A percentile compares a stretch with the other conserved stretches of the same genome.
These are phyloP conservation scores for Drosophila sechellia DNA, from an alignment of 1,140 invertebrate species.

Conservation along the genomic window DNA sequence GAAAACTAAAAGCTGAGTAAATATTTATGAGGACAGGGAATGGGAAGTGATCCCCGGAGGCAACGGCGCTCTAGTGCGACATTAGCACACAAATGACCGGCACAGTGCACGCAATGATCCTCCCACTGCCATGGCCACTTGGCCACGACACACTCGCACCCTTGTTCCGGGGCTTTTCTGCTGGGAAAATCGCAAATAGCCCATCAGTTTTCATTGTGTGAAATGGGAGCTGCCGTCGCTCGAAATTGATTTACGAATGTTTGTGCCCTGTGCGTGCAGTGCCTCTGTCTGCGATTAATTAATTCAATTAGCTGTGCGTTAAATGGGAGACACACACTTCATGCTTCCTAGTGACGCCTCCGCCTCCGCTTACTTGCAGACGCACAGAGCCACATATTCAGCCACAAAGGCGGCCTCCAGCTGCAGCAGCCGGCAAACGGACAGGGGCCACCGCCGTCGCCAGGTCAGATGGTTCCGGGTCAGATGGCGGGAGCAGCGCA, in stretches of 20 bases:
- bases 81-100: constrained; percentile 73
- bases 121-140: constrained; percentile 14
- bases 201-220: constrained; percentile 77
- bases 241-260: constrained; percentile 82
- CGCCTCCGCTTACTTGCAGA: constrained; percentile 51
- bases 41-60: neutral
- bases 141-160: neutral
- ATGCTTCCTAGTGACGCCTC: constrained; percentile 58
- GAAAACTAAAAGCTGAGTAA: constrained; percentile 30
- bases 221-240: constrained; percentile 56
- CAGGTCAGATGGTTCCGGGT: constrained; percentile 16
- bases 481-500: constrained; percentile 9
- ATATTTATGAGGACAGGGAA: constrained; percentile 57
- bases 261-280: constrained; percentile 37
- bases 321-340: constrained; percentile 54
- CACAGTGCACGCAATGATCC: constrained; percentile 55
- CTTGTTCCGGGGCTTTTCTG: constrained; percentile 25
- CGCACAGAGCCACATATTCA: constrained; percentile 87
- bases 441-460: constrained; percentile 13
- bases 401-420: constrained; percentile 88
- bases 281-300: constrained; percentile 63
- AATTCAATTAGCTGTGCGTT: constrained; percentile 79
- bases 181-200: constrained; percentile 76
- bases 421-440: constrained; percentile 77
- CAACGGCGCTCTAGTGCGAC: constrained; percentile 14